Conservation (phyloP, 2,113 vertebrate species). For the Seriola rivoliana region DNA sequence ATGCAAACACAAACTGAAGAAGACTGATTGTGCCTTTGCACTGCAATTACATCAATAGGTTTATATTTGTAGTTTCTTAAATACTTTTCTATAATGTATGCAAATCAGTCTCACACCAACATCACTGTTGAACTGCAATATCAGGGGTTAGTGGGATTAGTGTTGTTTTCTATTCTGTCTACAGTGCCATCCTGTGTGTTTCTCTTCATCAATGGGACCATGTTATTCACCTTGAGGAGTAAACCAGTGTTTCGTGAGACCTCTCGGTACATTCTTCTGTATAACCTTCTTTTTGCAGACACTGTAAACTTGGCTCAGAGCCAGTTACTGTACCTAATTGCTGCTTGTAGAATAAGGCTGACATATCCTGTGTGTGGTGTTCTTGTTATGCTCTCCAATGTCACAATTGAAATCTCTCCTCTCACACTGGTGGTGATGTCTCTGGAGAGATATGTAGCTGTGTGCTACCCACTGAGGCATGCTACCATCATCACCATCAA, state of each 20-base stretch:
- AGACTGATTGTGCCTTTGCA: no score
- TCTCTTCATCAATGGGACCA: slow-evolving; percentile 45
- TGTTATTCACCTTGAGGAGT: slow-evolving; percentile 57
- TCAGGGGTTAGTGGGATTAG: neutral
- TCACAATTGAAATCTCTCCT: slow-evolving; percentile 56
- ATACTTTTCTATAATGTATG: neutral
- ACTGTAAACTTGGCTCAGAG: slow-evolving; percentile 41
- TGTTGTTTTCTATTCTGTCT: neutral
- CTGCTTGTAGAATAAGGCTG: neutral
- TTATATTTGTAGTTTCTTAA: no score
- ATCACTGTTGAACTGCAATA: neutral
- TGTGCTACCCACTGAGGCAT: slow-evolving; percentile 77
- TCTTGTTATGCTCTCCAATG: slow-evolving; percentile 5
- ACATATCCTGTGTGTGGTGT: slow-evolving; percentile 40
- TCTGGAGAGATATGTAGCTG: slow-evolving; percentile 77
- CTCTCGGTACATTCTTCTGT: slow-evolving; percentile 68
- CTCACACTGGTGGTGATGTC: slow-evolving; percentile 77
- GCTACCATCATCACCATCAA: slow-evolving; percentile 59
- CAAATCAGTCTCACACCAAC: neutral
- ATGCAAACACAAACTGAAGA: no score
- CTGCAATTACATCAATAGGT: no score
- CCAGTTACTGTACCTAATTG: slow-evolving; percentile 51
- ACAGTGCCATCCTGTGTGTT: slow-evolving; percentile 41
- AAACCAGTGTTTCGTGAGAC: slow-evolving; percentile 47
- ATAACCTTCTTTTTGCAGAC: slow-evolving; percentile 59